Evolutionary conservation across 2,797 vertebrate species (phyloP).

Genomic region (Otolemur crassicaudatus): DNA sequence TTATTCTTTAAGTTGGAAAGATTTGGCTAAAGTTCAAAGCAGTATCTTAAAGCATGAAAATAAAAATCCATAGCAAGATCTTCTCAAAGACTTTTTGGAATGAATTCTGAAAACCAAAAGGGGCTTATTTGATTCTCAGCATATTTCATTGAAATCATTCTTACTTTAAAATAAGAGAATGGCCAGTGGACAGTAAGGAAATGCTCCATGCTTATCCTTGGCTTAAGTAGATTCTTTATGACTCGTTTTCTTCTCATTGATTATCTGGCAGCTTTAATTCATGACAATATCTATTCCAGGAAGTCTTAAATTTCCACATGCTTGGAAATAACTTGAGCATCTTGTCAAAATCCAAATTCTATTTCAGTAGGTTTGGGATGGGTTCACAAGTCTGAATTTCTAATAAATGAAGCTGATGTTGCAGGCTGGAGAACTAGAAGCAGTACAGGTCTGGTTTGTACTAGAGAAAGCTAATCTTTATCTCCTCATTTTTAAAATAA

Average conservation of each 20-base stretch:
- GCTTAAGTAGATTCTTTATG: neutral
- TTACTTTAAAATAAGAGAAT: neutral
- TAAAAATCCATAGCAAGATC: slow-evolving; percentile 12
- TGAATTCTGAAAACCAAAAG: slow-evolving; percentile 9
- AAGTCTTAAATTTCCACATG: neutral
- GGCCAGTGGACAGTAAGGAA: neutral
- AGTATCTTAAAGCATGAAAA: slow-evolving; percentile 57
- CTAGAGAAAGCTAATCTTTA: neutral
- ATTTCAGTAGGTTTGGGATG: neutral
- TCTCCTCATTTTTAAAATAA: neutral
- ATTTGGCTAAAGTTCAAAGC: slow-evolving; percentile 73
- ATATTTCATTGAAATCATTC: neutral
- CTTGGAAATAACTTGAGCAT: neutral
- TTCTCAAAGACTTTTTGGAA: slow-evolving; percentile 1
- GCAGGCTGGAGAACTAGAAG: neutral
- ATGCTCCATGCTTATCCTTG: neutral
- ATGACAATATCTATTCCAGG: neutral
- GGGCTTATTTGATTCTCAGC: neutral
- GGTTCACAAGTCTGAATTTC: neutral
- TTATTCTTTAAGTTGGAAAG: slow-evolving; percentile 71
- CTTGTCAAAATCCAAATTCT: neutral
- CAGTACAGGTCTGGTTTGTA: neutral
- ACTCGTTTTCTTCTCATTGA: neutral
- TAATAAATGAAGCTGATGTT: neutral
- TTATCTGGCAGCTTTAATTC: neutral